Percentiles rank a stretch among this genome's conserved stretches.
Conservation (phyloP, 2,113 vertebrate species). For the Chunga burmeisteri region DNA sequence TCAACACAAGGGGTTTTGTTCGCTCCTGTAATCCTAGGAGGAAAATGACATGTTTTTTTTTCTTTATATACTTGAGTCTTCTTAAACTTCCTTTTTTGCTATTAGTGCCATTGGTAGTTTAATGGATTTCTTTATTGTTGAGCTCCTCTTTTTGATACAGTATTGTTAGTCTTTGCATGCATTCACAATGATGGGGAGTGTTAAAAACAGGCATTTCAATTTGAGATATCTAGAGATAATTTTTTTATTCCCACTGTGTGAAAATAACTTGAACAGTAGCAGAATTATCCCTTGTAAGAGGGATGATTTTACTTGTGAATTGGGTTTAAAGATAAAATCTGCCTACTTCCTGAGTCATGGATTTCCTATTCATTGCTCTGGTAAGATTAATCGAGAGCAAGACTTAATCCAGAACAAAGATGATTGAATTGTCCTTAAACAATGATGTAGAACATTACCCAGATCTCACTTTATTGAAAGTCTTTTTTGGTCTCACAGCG, state of each 20-base stretch:
- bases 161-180: conserved; percentile 26
- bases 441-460: background rate
- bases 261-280: conserved; percentile 38
- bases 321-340: conserved; percentile 43
- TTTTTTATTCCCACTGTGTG: conserved; percentile 32
- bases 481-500: background rate
- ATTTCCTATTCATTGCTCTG: conserved; percentile 37
- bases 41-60: background rate
- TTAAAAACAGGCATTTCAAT: conserved; percentile 40
- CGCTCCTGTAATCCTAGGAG: background rate
- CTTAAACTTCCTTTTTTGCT: background rate
- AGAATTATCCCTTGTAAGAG: conserved; percentile 5
- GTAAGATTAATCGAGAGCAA: conserved; percentile 27
- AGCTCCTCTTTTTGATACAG: conserved; percentile 10
- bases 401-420: conserved; percentile 41
- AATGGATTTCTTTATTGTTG: conserved; percentile 37
- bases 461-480: background rate
- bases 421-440: conserved; percentile 46
- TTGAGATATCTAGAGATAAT: background rate
- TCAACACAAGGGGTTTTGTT: background rate
- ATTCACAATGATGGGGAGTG: background rate
- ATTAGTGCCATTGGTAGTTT: background rate
- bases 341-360: background rate
- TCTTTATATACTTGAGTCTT: background rate
- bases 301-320: conserved; percentile 49